These are phyloP conservation scores for Anodontia alba DNA, from an alignment of 2,888 invertebrate species.

Conservation along the genomic window DNA sequence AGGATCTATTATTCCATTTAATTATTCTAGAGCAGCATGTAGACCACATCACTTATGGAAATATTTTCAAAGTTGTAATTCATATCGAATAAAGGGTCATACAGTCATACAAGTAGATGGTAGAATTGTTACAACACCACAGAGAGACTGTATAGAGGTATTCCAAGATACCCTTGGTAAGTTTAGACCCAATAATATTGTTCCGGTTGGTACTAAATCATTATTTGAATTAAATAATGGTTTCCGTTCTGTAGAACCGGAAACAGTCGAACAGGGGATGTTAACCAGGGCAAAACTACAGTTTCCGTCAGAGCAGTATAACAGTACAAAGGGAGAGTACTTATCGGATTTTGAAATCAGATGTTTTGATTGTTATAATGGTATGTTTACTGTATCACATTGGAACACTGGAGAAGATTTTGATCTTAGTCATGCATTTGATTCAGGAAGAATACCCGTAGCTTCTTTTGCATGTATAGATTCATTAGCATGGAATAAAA, in stretches of 20 bases:
- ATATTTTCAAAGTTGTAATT: background rate
- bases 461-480: no score
- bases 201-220: conserved; percentile 7
- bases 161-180: no score
- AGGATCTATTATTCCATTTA: conserved; percentile 1
- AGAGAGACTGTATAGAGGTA: no score
- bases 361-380: conserved; percentile 25
- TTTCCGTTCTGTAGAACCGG: conserved; percentile 11
- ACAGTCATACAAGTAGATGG: no score
- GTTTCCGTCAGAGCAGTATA: conserved; percentile 15
- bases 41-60: background rate
- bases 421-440: background rate
- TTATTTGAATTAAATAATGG: conserved; percentile 21
- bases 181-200: conserved; percentile 21
- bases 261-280: background rate
- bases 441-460: no score
- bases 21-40: conserved; percentile 4
- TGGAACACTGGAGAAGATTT: conserved; percentile 7
- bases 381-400: conserved; percentile 21
- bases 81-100: background rate
- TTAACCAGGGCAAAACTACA: conserved; percentile 18
- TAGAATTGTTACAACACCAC: no score
- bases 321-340: background rate
- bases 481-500: no score
- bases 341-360: background rate